These are phyloP conservation scores for Muscina levida DNA, from an alignment of 2,888 invertebrate species.

Conservation along the genomic window DNA sequence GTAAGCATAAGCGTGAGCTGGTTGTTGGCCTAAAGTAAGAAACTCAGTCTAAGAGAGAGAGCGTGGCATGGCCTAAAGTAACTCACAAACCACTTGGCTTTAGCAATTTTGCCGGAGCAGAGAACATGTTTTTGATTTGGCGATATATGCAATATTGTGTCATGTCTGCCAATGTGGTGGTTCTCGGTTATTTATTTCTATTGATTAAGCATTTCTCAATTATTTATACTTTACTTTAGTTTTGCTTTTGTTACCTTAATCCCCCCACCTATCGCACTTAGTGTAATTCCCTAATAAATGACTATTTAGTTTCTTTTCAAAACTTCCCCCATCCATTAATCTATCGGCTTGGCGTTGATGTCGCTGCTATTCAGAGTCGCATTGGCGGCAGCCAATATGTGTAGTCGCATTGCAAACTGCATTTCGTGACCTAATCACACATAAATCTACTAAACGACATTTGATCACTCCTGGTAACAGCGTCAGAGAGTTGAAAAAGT, in stretches of 20 bases:
- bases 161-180: background rate
- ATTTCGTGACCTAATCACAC: conserved; percentile 64
- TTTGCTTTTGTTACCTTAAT: background rate
- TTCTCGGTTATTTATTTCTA: no score
- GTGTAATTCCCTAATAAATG: conserved; percentile 54
- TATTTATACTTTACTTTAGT: no score
- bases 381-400: no score
- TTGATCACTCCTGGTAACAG: conserved; percentile 50
- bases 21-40: background rate
- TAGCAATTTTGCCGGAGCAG: background rate
- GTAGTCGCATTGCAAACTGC: conserved; percentile 57
- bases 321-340: background rate
- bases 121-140: background rate
- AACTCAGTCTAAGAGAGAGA: conserved; percentile 29
- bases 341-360: no score
- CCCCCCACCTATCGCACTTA: background rate
- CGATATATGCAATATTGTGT: background rate
- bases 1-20: background rate
- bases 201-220: no score
- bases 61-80: conserved; percentile 22
- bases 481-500: background rate
- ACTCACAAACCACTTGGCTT: conserved; percentile 12
- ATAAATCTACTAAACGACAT: conserved; percentile 65
- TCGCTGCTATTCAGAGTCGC: background rate
- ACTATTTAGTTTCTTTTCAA: conserved; percentile 5